Base-by-base conservation (phyloP, 2,113 vertebrate genomes). In the Corythoichthys haematopterus region DNA sequence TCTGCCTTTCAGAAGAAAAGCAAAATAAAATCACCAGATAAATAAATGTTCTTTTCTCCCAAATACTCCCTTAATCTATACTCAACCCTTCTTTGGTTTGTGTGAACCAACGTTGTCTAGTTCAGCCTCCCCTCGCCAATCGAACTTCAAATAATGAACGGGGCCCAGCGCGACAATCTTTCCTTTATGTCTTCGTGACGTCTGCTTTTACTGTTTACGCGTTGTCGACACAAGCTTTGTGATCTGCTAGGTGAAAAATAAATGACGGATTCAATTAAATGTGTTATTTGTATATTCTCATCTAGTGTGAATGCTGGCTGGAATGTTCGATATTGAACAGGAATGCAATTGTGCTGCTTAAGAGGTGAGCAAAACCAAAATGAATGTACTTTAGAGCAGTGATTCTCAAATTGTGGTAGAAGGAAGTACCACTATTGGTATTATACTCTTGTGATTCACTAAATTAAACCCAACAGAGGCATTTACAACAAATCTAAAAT, bases 1-100 rank as follows among this genome's bases (percentile, higher is more conserved):
- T 75, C 69, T 65, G 84, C 75, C 75, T 33, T 52, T 52, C 28
- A 33, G 33, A 81, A 69, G 70, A 86, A 72, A 79, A 78, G 60
- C 33, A 35, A 48, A 37, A 71, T 76, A 77, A 62, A 16, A 40
- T n/a, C 10, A 40, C 15, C 16, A 58, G 68, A 72, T 64, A 70
- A 40, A 63, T 14, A 74, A 64, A 61, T 51, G 48, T 71, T 69
- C 52, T 60, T 84, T 85, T 77, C 71, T 82, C 70, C 62, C 72
- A 68, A 75, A 79, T 86, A 86, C 65, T 72, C 84, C 76, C 80
- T 28, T 77, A 62, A 73, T 82, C 75, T 28, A 28, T 28, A 28
- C 20, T 75, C 64, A 81, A 85, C 80, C 83, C 72, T 79, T 92
- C 89, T 92, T 91, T 92, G 90, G 89, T 91, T 88, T 84, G 76